Percentiles rank a stretch among this genome's conserved stretches.
Conservation (phyloP, 2,888 invertebrate genomes). For the Adineta ricciae region DNA sequence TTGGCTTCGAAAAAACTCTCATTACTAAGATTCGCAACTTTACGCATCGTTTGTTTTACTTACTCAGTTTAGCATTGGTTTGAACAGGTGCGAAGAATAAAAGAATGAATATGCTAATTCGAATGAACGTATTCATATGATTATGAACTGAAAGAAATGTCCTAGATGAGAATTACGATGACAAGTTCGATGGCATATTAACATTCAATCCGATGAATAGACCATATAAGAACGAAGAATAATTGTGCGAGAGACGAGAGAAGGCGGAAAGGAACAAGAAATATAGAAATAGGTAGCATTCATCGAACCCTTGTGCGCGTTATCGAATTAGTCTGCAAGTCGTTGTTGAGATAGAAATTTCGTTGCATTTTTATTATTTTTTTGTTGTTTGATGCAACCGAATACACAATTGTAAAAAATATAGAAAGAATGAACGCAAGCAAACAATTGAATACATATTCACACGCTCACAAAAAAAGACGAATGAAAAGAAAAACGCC, state of each 20-base stretch:
- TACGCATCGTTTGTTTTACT: no score
- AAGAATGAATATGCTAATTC: not conserved
- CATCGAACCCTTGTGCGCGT: no score
- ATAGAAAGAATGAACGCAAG: not conserved
- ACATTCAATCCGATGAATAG: not conserved
- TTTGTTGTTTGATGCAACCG: not conserved
- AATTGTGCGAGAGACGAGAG: no score
- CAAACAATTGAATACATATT: not conserved
- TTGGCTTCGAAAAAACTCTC: no score
- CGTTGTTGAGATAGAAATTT: not conserved
- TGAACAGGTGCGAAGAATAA: no score
- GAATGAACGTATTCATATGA: not conserved
- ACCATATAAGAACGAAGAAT: no score
- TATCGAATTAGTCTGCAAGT: no score
- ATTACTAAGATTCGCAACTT: no score
- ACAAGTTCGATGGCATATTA: not conserved
- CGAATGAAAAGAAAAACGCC: not conserved
- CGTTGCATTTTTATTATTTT: not conserved
- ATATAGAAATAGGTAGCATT: not conserved
- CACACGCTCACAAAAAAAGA: not conserved
- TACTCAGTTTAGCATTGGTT: no score
- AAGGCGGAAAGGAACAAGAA: not conserved
- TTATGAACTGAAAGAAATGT: not conserved
- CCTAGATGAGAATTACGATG: not conserved
- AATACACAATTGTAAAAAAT: slow-evolving; percentile 5